These are phyloP conservation scores for Porites lutea DNA, from an alignment of 64 coral and sea anemone genomes.

Conservation along the genomic window DNA sequence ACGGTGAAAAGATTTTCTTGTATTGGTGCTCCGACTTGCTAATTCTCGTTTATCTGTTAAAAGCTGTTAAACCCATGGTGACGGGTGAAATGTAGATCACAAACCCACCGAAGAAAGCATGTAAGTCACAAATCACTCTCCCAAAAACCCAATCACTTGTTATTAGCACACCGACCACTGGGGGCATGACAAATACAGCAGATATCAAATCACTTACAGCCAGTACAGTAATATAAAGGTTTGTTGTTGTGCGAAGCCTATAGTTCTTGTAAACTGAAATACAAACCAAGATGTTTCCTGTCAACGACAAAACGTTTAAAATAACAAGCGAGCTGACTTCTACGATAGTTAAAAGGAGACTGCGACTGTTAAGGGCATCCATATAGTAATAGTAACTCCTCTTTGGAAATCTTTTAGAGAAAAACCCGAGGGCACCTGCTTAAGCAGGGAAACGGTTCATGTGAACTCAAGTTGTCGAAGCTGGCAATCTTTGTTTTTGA, in stretches of 20 bases:
- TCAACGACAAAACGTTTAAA: not conserved
- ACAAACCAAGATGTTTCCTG: not conserved
- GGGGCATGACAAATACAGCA: not conserved
- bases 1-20: not conserved
- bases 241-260: not conserved
- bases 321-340: not conserved
- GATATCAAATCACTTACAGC: not conserved
- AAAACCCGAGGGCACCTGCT: too few relatives aligned
- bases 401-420: not conserved
- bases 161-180: not conserved
- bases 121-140: not conserved
- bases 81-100: not conserved
- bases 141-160: not conserved
- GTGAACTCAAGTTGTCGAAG: not conserved
- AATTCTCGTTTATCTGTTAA: not conserved
- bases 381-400: not conserved
- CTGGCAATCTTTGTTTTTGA: too few relatives aligned
- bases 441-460: not conserved
- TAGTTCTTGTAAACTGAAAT: not conserved
- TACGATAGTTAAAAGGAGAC: not conserved
- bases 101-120: constrained; percentile 5
- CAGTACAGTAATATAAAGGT: not conserved
- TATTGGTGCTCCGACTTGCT: not conserved
- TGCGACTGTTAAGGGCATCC: not conserved
- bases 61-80: not conserved